Evolutionary conservation across 2,888 invertebrate species (phyloP).

Genomic region (Stenolophus ochropezus): DNA sequence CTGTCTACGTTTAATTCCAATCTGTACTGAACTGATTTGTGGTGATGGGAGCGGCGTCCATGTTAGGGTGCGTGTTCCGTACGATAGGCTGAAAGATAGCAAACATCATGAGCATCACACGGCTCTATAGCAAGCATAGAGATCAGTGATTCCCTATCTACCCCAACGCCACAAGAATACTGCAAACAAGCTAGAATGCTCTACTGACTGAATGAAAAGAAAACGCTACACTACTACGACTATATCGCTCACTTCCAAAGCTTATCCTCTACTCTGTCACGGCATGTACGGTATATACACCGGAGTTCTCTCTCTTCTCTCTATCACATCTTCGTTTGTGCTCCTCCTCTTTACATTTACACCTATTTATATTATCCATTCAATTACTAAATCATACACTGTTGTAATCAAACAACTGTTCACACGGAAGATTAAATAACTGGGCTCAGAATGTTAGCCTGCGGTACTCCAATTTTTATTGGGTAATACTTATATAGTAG

Average conservation of each 20-base stretch:
- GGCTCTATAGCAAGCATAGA: constrained; percentile 47
- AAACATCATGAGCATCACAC: constrained; percentile 47
- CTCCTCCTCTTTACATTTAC: not conserved
- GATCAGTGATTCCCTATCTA: constrained; percentile 37
- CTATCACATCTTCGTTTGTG: constrained; percentile 55
- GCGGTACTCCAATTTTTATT: too few species aligned
- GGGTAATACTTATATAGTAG: too few species aligned
- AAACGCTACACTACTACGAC: constrained; percentile 53
- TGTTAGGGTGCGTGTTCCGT: not conserved
- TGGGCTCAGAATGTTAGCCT: too few species aligned
- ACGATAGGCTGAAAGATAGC: constrained; percentile 44
- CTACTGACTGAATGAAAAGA: constrained; percentile 39
- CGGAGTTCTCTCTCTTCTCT: constrained; percentile 56
- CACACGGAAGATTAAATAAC: too few species aligned
- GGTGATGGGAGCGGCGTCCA: not conserved
- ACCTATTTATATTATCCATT: not conserved
- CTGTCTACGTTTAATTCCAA: too few species aligned
- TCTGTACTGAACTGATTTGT: too few species aligned
- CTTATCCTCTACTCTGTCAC: constrained; percentile 39
- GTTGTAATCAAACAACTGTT: too few species aligned
- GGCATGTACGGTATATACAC: constrained; percentile 27
- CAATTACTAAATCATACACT: not conserved
- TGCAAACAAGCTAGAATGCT: constrained; percentile 50
- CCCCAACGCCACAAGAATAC: constrained; percentile 40
- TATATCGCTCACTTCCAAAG: constrained; percentile 56